These are phyloP conservation scores for Chelidonichthys spinosus DNA, from an alignment of 2,797 vertebrate species.

Conservation along the genomic window DNA sequence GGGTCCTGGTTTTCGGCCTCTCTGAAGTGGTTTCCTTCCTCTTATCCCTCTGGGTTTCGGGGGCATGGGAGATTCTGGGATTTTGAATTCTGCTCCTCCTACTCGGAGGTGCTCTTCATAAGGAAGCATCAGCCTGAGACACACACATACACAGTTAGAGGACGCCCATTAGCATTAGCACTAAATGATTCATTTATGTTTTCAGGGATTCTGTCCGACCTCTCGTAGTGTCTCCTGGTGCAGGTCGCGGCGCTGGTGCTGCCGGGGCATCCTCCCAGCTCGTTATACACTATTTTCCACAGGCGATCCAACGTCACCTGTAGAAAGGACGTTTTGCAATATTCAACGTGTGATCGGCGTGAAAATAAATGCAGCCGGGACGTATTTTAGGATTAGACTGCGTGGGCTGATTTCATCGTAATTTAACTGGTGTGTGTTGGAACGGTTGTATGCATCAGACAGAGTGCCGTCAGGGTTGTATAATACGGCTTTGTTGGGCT, in stretches of 20 bases:
- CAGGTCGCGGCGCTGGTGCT: slow-evolving; percentile 89
- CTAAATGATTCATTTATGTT: background rate
- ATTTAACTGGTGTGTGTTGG: background rate
- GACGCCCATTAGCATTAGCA: background rate
- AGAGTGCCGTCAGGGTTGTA: slow-evolving; percentile 2
- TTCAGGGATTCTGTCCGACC: slow-evolving; percentile 54
- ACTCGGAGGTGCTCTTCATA: slow-evolving; percentile 84
- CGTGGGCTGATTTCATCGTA: background rate
- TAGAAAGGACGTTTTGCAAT: background rate
- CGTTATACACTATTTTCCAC: slow-evolving; percentile 89
- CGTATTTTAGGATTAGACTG: background rate
- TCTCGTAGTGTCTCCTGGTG: slow-evolving; percentile 88
- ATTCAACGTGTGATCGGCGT: background rate
- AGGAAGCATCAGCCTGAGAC: slow-evolving; percentile 83
- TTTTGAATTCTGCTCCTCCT: slow-evolving; percentile 72
- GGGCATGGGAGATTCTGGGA: slow-evolving; percentile 66
- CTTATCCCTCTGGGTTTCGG: slow-evolving; percentile 59
- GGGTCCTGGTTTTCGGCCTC: slow-evolving; percentile 70
- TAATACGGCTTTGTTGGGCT: slow-evolving; percentile 41
- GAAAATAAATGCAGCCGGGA: background rate
- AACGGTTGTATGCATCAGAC: slow-evolving; percentile 8
- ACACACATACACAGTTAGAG: slow-evolving; percentile 18
- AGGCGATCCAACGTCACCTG: slow-evolving; percentile 84
- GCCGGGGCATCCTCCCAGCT: slow-evolving; percentile 86
- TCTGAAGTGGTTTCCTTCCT: slow-evolving; percentile 69